Conservation (phyloP, 1,140 invertebrate species). For the Goniozus legneri region DNA sequence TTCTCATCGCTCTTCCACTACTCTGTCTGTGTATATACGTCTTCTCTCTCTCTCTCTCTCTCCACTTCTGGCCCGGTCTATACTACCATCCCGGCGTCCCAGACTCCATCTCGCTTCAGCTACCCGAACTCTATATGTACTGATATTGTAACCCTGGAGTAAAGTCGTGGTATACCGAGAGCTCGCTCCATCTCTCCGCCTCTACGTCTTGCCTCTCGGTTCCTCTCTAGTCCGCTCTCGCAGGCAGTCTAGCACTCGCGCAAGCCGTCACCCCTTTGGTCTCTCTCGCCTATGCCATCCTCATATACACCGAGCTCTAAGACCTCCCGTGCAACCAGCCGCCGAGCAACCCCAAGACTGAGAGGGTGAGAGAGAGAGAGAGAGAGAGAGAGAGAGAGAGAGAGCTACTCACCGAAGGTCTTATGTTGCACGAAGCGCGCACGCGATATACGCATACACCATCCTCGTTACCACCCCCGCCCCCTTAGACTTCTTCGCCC, state of each 20-base stretch:
- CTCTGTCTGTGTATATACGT: neutral
- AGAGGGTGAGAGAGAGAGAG: too few species aligned
- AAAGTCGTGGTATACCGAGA: constrained; percentile 20
- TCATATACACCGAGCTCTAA: too few species aligned
- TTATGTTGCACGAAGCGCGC: too few species aligned
- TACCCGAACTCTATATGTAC: constrained; percentile 17
- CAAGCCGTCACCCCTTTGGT: neutral
- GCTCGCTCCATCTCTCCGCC: neutral
- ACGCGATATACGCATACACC: too few species aligned
- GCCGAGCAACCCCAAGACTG: too few species aligned
- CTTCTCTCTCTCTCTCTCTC: constrained; percentile 3
- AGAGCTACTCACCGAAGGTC: too few species aligned
- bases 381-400: too few species aligned
- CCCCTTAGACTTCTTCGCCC: neutral
- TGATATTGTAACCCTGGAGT: constrained; percentile 31
- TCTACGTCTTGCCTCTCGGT: neutral
- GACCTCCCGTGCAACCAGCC: too few species aligned
- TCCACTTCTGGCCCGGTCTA: neutral
- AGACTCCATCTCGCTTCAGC: constrained; percentile 8
- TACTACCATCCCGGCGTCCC: neutral
- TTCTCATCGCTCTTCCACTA: neutral
- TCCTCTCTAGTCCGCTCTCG: neutral
- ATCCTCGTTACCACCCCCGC: neutral
- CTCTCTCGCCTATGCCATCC: too few species aligned
- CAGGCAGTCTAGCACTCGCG: neutral